A percentile compares a stretch with the other conserved stretches of the same genome.
These are phyloP conservation scores for Cavia porcellus DNA, from an alignment of 2,113 vertebrate species.

Conservation along the genomic window DNA sequence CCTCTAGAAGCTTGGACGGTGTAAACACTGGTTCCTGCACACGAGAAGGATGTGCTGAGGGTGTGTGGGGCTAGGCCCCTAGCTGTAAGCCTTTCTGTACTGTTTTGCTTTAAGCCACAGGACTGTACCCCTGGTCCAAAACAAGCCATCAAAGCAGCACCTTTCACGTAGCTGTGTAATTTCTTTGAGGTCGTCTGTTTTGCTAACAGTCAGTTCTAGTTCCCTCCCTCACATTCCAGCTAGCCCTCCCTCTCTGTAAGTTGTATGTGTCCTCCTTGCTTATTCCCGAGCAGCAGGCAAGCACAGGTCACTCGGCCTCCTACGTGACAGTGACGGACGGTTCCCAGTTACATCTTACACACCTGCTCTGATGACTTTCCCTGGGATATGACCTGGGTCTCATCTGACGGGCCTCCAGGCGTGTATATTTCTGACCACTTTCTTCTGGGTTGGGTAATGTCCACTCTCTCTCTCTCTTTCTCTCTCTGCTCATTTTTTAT, in stretches of 20 bases:
- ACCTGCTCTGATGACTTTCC: not conserved
- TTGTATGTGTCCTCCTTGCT: not conserved
- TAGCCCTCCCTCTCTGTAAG: not conserved
- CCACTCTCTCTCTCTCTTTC: not conserved
- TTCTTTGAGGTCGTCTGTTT: constrained; percentile 11
- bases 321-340: not conserved
- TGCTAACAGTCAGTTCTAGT: not conserved
- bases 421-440: not conserved
- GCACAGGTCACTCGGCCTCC: not conserved
- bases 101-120: not conserved
- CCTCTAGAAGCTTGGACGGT: not conserved
- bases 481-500: not conserved
- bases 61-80: not conserved
- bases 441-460: not conserved
- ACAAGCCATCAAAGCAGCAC: not conserved
- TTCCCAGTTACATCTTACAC: not conserved
- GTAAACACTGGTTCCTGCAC: not conserved
- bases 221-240: not conserved
- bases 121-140: not conserved
- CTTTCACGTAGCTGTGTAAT: not conserved
- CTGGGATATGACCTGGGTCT: not conserved
- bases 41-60: no score
- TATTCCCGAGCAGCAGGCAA: not conserved
- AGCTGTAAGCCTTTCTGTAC: not conserved
- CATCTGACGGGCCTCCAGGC: not conserved